Evolutionary conservation across 2,888 invertebrate genomes (phyloP), one percentile per base, ranked within the genome.

Genomic region (Polydrusus pterygomalis): DNA sequence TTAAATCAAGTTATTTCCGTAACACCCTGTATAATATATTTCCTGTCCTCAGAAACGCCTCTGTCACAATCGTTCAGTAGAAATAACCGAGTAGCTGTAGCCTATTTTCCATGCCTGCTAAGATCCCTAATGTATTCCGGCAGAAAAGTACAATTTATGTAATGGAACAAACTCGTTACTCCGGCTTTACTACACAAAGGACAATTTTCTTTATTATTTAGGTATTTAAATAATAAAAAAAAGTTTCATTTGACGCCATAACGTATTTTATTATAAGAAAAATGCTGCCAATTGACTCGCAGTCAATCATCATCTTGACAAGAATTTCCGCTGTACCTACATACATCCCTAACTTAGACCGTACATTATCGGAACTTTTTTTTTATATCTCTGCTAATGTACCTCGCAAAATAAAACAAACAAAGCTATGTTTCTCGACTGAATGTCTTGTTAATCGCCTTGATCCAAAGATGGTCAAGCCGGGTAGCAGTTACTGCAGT

Each of bases 401-500:
- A 49, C 56, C 51, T 60, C 34, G 38, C 49, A 67, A 73, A 65
- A 68, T 60, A 73, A 73, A 67, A 73, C 20, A 63, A 64, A 73
- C 20, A 45, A 58, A 70, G 40, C 49, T 62, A 70, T 56, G 67
- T 74, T 58, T 74, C 70, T 74, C 60, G 65, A 45, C 70, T 74
- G 70, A 70, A 77, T 74, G 71, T 75, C 75, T 70, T 79, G 79
- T 79, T 81, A 82, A 83, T 84, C 84, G 84, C 84, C 84, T 84
- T 49, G 83, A 83, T 83, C 84, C 85, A 81, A 84, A 84, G 80
- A 85, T 85, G 85, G 85, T 83, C 83, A 85, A 83, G 84, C 84
- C 85, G 84, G 84, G 84, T 84, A 83, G 79, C 79, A 77, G 79
- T 79, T 79, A 75, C 78, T 81, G 79, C 79, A 77, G 79, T 79